These are phyloP conservation scores for Nibea coibor DNA, from an alignment of 2,113 vertebrate species.

Conservation along the genomic window DNA sequence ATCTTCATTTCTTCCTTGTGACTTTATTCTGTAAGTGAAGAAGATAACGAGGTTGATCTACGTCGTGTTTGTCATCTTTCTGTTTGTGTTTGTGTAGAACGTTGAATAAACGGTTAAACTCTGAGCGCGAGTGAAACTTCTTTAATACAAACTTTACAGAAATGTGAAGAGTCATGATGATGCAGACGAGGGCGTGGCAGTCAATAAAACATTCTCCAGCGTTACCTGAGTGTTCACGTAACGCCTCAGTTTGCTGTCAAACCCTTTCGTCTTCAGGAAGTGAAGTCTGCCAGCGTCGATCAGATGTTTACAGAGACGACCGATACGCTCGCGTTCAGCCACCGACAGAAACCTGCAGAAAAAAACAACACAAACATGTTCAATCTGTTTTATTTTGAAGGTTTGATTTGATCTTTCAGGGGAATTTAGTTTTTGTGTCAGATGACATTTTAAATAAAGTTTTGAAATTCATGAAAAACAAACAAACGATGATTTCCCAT, in stretches of 20 bases:
- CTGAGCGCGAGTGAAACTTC: not conserved
- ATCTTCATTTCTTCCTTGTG: not conserved
- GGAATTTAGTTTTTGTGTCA: no score
- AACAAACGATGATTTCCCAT: no score
- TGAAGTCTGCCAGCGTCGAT: constrained; percentile 90
- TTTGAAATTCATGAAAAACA: no score
- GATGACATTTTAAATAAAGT: no score
- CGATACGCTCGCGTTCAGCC: constrained; percentile 88
- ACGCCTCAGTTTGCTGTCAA: constrained; percentile 80
- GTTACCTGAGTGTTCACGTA: constrained; percentile 88
- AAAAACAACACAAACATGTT: no score
- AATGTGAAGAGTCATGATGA: not conserved
- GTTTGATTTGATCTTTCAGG: no score
- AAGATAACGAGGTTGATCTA: not conserved
- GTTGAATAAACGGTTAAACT: no score
- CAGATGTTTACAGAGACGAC: constrained; percentile 90
- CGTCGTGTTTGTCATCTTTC: no score
- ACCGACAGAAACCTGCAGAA: constrained; percentile 82
- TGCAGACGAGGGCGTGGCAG: constrained; percentile 80
- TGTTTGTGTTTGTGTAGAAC: not conserved
- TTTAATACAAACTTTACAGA: constrained; percentile 36
- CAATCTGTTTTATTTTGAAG: no score
- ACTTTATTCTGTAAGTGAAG: not conserved
- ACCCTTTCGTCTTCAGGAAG: constrained; percentile 88
- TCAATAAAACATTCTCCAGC: constrained; percentile 95